A percentile compares a stretch with the other conserved stretches of the same genome.
Evolutionary conservation across 2,113 vertebrate genomes (phyloP).

Genomic region (Hippocampus guttulatus): DNA sequence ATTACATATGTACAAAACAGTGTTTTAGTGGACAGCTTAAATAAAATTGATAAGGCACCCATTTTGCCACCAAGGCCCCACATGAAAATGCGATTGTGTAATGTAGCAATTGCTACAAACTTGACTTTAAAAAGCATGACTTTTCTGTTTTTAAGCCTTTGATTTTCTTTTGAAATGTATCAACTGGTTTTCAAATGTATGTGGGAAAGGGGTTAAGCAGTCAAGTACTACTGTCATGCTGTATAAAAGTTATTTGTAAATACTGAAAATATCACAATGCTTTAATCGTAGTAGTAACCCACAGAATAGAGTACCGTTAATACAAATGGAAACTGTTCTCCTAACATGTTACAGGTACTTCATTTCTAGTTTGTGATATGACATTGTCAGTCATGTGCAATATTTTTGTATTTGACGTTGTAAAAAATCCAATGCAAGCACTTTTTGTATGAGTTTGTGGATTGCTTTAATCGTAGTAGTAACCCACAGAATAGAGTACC

Average conservation of each 20-base stretch:
- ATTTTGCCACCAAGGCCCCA: too few species aligned
- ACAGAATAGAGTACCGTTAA: background rate
- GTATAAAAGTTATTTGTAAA: background rate
- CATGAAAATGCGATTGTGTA: background rate
- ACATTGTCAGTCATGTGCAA: background rate
- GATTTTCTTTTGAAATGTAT: background rate
- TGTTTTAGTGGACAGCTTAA: too few species aligned
- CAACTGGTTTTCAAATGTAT: background rate
- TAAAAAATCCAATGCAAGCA: background rate
- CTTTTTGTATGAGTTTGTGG: background rate
- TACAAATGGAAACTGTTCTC: slow-evolving; percentile 1
- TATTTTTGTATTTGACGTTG: background rate
- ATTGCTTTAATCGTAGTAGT: background rate
- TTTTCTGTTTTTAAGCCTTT: background rate
- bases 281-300: background rate
- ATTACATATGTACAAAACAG: too few species aligned
- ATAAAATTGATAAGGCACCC: too few species aligned
- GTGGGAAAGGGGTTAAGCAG: background rate
- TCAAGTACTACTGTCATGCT: background rate
- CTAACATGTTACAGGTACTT: background rate
- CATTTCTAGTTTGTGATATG: background rate
- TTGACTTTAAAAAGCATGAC: background rate
- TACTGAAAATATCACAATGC: background rate
- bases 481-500: background rate
- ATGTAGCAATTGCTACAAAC: background rate